Conservation (phyloP, 2,113 vertebrate species). For the Ursus arctos region DNA sequence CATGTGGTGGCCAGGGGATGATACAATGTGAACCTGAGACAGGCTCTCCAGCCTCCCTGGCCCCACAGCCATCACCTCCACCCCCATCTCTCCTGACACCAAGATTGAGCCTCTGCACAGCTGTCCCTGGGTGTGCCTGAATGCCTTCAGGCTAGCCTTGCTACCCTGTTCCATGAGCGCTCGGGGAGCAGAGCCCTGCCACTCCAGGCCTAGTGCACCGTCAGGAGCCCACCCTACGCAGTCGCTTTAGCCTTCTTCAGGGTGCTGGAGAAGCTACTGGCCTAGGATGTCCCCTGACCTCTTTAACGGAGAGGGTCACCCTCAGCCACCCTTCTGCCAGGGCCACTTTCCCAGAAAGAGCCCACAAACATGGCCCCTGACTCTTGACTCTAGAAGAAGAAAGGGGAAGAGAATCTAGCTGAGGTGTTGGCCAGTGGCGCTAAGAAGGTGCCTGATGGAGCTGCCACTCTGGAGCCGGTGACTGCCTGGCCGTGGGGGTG, state of each 20-base stretch:
- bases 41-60: neutral
- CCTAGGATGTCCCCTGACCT: neutral
- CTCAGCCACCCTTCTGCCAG: neutral
- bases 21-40: neutral
- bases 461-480: fast-evolving
- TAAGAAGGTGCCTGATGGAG: fast-evolving
- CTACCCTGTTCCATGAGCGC: neutral
- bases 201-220: too few species aligned
- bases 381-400: neutral
- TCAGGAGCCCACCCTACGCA: fast-evolving
- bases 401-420: neutral
- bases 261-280: too few species aligned
- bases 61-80: fast-evolving
- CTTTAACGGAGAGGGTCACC: neutral
- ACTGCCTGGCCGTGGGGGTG: neutral
- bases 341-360: neutral
- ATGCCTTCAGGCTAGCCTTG: fast-evolving
- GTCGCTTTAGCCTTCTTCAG: neutral
- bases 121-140: fast-evolving
- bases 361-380: neutral
- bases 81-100: neutral
- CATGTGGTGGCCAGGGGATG: neutral
- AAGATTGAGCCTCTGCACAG: fast-evolving
- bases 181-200: neutral
- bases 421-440: neutral